Evolutionary conservation across 2,797 vertebrate genomes (phyloP).

Genomic region (Garrulus glandarius): DNA sequence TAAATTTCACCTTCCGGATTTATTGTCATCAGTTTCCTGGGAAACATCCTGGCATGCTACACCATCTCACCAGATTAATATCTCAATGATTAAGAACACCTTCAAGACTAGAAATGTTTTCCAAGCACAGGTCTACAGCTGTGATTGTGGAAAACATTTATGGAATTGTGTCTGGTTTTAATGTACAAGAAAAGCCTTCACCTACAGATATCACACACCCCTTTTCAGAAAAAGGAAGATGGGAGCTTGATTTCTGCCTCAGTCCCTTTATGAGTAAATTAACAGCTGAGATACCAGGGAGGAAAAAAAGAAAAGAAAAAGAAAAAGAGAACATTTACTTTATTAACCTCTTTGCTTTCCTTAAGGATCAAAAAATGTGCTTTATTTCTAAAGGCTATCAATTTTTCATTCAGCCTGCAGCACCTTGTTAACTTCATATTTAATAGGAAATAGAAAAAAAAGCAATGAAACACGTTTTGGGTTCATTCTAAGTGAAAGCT

Average conservation of each 20-base stretch:
- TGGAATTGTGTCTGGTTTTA: neutral
- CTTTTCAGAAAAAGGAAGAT: neutral
- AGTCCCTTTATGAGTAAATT: neutral
- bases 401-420: neutral
- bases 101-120: neutral
- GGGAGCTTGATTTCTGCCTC: neutral
- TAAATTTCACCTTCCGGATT: neutral
- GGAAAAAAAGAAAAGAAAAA: rapidly evolving
- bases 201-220: neutral
- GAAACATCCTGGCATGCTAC: neutral
- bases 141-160: neutral
- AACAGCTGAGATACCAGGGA: neutral
- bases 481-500: neutral
- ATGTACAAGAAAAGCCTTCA: neutral
- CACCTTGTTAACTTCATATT: neutral
- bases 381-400: neutral
- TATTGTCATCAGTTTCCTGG: neutral
- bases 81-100: neutral
- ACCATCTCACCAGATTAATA: neutral
- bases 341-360: neutral
- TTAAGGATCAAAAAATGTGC: neutral
- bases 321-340: neutral
- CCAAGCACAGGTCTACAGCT: neutral
- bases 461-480: neutral
- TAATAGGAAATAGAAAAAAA: neutral